phyloP scores from a whole-genome alignment of 2,888 invertebrate species.

The Apotomis betuletana region DNA sequence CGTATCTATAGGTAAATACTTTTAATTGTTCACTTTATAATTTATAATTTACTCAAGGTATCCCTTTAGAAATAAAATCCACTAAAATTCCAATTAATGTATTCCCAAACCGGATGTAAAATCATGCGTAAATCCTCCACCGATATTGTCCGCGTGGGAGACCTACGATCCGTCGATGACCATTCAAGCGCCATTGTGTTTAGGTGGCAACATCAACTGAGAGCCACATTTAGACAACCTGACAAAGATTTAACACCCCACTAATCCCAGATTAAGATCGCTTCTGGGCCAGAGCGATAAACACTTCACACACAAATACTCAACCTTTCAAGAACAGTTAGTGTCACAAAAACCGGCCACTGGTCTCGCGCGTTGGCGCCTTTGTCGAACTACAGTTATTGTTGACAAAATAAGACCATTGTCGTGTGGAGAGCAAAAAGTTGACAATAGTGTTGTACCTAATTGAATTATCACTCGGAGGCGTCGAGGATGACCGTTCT shows the following conservation, averaged over 20 bases:
- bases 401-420: conserved; percentile 79
- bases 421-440: conserved; percentile 71
- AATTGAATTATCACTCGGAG: conserved; percentile 76
- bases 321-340: conserved; percentile 64
- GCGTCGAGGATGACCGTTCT: conserved; percentile 55
- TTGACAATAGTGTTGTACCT: conserved; percentile 62
- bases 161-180: conserved; percentile 48
- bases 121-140: conserved; percentile 53
- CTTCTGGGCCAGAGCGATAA: conserved; percentile 71
- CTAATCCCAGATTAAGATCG: conserved; percentile 79
- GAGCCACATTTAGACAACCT: conserved; percentile 60
- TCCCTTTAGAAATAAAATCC: neutral
- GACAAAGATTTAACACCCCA: conserved; percentile 69
- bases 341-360: conserved; percentile 59
- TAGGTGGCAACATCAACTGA: conserved; percentile 68
- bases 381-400: conserved; percentile 74
- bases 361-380: conserved; percentile 52
- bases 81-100: neutral
- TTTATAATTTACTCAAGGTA: neutral
- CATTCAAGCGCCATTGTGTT: conserved; percentile 62
- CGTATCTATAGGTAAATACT: no score
- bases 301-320: conserved; percentile 75
- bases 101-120: conserved; percentile 56
- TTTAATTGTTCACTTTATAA: neutral
- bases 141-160: conserved; percentile 69